Base-by-base conservation (phyloP, 2,888 invertebrate species). In the Hyppa rectilinea region DNA sequence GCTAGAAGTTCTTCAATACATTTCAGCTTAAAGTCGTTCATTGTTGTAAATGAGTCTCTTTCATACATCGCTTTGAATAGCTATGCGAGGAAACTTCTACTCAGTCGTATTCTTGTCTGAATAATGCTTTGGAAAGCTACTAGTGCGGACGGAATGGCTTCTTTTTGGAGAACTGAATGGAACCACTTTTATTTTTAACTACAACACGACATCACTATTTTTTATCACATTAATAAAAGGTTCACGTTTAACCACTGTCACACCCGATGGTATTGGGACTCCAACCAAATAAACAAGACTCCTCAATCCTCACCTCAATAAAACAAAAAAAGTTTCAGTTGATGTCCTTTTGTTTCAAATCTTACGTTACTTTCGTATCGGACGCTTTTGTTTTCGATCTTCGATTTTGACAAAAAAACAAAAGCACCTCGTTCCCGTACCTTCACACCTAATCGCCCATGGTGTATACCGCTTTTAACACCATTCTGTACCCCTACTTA, bases 1-100 rank as follows among this genome's bases (percentile, higher is more conserved):
- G 49, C 67, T 67, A 64, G 52, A 76, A 76, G 31, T 67, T 63
- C 63, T 80, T 58, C 71, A 80, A 60, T 79, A 80, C 61, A 56
- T 71, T 75, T 64, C 23, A 53, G 36, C 49, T 64, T 53, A 47
- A 43, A 55, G 50, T 52, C 62, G 36, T 71, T 47, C 26, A 65
- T 70, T 75, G 65, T 62, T 49, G 58, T 43, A 50, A 66, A 77
- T 76, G 64, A 59, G 70, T 61, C 34, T 6, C 14, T 26, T 45
- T 36, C 56, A 78, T 62, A 56, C 50, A 72, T 66, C 17, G 50
- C 14, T 65, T 65, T 74, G 65, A 73, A 60, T 59, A 75, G 49
- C 47, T 26, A 40, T 29, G 40, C 34, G 53, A 56, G 6, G 17
- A 20, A 47, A 47, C 47, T 74, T 68, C 53, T 59, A 59, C n/a